These are phyloP conservation scores for Nesogale talazaci DNA, from an alignment of 2,113 vertebrate genomes.

Conservation along the genomic window DNA sequence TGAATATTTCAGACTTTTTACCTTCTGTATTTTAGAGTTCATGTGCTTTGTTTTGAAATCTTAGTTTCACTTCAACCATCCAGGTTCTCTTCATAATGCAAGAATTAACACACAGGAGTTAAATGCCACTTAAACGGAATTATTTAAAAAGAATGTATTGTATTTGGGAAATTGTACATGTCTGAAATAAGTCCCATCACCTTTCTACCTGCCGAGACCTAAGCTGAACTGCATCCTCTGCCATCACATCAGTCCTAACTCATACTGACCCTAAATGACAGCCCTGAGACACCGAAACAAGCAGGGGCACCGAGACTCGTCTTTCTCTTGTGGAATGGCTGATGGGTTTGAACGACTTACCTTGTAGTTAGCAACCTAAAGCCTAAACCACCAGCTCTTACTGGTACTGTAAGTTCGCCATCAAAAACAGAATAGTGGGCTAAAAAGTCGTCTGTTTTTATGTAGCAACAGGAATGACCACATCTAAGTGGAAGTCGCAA, in stretches of 20 bases:
- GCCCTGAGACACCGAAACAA: too few species aligned
- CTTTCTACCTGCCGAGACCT: conserved; percentile 25
- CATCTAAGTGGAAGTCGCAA: neutral
- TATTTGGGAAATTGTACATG: conserved; percentile 1
- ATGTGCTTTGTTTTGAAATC: neutral
- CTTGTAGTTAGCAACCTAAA: too few species aligned
- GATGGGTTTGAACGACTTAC: too few species aligned
- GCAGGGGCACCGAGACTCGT: too few species aligned
- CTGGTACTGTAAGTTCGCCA: conserved; percentile 42
- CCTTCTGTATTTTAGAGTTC: conserved; percentile 13
- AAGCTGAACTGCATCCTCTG: too few species aligned
- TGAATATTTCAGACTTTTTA: neutral
- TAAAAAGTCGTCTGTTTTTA: conserved; percentile 56
- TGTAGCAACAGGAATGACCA: neutral
- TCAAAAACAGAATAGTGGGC: conserved; percentile 62
- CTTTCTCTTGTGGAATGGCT: too few species aligned
- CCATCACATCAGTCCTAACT: too few species aligned
- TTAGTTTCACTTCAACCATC: neutral
- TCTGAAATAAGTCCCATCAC: conserved; percentile 39
- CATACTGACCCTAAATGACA: too few species aligned
- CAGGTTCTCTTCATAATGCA: neutral
- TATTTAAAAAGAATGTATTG: neutral
- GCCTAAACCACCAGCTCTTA: too few species aligned
- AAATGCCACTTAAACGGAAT: conserved; percentile 36
- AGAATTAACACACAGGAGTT: neutral